A percentile compares a stretch with the other conserved stretches of the same genome.
Conservation (phyloP, 2,113 vertebrate species). For the Thomomys bottae region DNA sequence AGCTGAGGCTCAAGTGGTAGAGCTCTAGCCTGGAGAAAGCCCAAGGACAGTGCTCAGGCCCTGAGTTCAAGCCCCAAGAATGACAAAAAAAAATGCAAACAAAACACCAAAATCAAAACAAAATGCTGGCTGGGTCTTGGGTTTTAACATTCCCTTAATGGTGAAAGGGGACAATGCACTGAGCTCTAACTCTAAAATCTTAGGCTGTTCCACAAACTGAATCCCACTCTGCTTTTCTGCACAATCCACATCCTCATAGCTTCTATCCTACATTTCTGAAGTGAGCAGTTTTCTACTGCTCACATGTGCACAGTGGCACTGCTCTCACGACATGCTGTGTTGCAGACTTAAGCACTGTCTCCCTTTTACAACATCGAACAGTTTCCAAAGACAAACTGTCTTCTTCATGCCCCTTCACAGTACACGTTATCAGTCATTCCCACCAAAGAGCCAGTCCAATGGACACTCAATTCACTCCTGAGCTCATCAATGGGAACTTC, state of each 20-base stretch:
- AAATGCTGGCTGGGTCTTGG: background rate
- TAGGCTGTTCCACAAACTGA: background rate
- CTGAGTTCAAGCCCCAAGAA: too few relatives aligned
- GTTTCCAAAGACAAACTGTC: background rate
- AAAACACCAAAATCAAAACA: too few relatives aligned
- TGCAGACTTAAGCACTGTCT: background rate
- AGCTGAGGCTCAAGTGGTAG: too few relatives aligned
- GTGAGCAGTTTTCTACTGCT: background rate
- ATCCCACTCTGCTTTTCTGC: background rate
- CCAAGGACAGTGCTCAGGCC: too few relatives aligned
- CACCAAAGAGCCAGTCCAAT: background rate
- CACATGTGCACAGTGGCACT: background rate
- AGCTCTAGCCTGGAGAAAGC: too few relatives aligned
- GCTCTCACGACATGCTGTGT: background rate
- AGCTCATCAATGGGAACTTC: constrained; percentile 10
- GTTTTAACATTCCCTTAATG: background rate
- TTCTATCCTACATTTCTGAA: background rate
- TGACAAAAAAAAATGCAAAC: too few relatives aligned
- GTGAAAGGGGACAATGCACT: background rate
- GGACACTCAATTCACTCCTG: background rate
- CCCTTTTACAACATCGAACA: background rate
- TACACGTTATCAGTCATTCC: background rate
- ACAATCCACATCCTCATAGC: background rate
- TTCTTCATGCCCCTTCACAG: background rate
- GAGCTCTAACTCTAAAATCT: constrained; percentile 1